Evolutionary conservation across 2,797 vertebrate species (phyloP).

Genomic region (Babyrousa celebensis): DNA sequence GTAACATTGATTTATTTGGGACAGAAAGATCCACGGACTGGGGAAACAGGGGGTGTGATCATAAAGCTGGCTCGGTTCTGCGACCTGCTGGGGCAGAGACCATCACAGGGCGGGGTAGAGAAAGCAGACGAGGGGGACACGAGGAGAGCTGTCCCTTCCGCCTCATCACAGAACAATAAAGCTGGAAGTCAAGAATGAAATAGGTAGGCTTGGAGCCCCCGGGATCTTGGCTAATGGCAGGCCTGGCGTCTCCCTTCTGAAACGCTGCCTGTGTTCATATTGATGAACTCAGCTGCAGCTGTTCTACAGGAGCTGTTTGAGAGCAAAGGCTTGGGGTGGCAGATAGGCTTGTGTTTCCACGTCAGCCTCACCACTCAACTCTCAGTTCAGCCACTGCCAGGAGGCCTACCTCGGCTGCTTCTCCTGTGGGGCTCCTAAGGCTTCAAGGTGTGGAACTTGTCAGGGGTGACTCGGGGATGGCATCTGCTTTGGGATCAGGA

Average conservation of each 20-base stretch:
- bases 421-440: background rate
- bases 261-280: background rate
- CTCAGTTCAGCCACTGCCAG: background rate
- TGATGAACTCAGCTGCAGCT: background rate
- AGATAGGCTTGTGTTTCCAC: background rate
- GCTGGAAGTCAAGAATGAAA: constrained; percentile 18
- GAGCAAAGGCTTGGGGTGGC: background rate
- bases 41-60: background rate
- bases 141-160: background rate
- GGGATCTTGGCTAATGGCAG: background rate
- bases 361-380: background rate
- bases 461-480: background rate
- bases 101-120: background rate
- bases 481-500: background rate
- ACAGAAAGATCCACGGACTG: constrained; percentile 34
- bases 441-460: background rate
- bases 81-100: background rate
- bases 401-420: background rate
- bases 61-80: constrained; percentile 49
- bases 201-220: background rate
- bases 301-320: background rate
- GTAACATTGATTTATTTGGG: constrained; percentile 83
- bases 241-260: background rate
- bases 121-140: background rate
- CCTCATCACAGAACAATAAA: background rate